Conservation (phyloP, 2,888 invertebrate species). For the Timema cristinae region DNA sequence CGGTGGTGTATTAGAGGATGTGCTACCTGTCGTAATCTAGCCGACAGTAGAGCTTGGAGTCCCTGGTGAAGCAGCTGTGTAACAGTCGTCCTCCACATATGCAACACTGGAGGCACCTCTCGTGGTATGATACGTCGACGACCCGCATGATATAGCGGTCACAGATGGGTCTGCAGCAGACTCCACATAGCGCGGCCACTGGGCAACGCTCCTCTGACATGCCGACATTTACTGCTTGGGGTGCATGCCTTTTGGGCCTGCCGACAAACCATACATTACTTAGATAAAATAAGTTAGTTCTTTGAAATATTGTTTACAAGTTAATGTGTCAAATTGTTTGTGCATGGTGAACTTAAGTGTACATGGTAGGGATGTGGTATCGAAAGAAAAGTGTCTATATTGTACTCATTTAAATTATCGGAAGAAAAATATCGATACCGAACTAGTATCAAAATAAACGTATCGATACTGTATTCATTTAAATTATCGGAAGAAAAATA, state of each 20-base stretch:
- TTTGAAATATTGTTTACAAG: not conserved
- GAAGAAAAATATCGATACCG: too few species aligned
- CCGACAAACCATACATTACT: not conserved
- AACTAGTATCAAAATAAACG: too few species aligned
- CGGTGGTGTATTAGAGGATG: too few species aligned
- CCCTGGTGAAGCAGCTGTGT: slow-evolving; percentile 71
- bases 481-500: too few species aligned
- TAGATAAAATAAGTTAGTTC: too few species aligned
- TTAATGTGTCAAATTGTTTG: not conserved
- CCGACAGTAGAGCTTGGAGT: slow-evolving; percentile 71
- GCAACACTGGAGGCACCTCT: slow-evolving; percentile 70
- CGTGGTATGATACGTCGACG: slow-evolving; percentile 70
- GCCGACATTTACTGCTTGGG: not conserved
- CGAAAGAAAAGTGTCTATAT: too few species aligned
- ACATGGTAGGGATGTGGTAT: too few species aligned
- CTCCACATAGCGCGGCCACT: slow-evolving; percentile 53
- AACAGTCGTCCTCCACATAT: slow-evolving; percentile 66
- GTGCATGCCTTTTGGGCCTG: not conserved
- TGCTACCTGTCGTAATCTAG: slow-evolving; percentile 77
- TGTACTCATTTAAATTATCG: too few species aligned
- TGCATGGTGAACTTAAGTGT: too few species aligned
- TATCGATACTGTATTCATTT: too few species aligned
- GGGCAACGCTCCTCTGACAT: slow-evolving; percentile 20
- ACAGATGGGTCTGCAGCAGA: slow-evolving; percentile 65
- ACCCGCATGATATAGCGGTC: slow-evolving; percentile 74